Evolutionary conservation across 64 coral and sea anemone species (phyloP).

Genomic region (Dendrophyllia cribrosa): DNA sequence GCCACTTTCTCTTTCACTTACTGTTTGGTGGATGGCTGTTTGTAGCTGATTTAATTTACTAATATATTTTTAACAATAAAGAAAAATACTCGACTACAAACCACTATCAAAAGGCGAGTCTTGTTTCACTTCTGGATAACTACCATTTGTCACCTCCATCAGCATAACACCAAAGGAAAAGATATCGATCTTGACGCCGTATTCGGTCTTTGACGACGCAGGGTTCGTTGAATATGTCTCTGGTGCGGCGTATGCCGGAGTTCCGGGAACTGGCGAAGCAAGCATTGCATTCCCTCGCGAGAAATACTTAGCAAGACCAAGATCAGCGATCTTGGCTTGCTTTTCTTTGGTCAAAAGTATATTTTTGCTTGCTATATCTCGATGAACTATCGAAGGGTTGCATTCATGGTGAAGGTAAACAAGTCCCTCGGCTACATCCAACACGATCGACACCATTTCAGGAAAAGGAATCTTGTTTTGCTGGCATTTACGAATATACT

Average conservation of each 20-base stretch:
- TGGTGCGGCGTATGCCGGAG: slow-evolving; percentile 51
- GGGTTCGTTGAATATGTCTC: slow-evolving; percentile 37
- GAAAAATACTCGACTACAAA: neutral
- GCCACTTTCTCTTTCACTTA: too few species aligned
- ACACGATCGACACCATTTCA: slow-evolving; percentile 49
- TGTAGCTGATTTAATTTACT: too few species aligned
- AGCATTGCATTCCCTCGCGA: neutral
- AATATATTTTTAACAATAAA: neutral
- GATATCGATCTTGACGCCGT: slow-evolving; percentile 57
- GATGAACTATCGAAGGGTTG: slow-evolving; percentile 52
- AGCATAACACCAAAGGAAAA: slow-evolving; percentile 76
- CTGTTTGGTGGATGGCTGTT: neutral
- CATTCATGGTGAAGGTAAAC: slow-evolving; percentile 58
- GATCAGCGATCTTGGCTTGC: slow-evolving; percentile 70
- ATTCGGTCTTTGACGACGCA: neutral
- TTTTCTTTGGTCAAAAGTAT: slow-evolving; percentile 66
- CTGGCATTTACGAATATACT: neutral
- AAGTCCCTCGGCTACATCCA: slow-evolving; percentile 63
- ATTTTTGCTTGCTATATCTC: slow-evolving; percentile 75
- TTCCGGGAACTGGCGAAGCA: slow-evolving; percentile 52
- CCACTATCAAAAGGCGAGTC: neutral
- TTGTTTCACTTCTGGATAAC: neutral
- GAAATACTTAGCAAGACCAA: slow-evolving; percentile 63
- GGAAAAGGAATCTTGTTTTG: slow-evolving; percentile 37
- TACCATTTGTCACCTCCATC: slow-evolving; percentile 67